Evolutionary conservation across 1,140 invertebrate genomes (phyloP).

Genomic region (Lepidurus packardi): DNA sequence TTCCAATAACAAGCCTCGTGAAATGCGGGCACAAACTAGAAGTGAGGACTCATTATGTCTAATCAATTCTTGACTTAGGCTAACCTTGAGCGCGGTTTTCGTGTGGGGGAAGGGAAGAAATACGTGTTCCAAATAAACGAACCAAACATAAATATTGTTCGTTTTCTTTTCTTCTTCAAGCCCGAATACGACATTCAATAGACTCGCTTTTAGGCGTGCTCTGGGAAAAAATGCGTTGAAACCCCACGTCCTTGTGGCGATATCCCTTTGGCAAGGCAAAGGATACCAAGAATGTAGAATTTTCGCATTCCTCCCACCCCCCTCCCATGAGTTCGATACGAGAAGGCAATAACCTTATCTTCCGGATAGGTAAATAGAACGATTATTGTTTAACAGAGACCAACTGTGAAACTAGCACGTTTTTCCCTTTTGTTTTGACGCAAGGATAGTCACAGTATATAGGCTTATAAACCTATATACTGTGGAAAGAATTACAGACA

Average conservation of each 20-base stretch:
- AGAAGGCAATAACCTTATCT: constrained; percentile 15
- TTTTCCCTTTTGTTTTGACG: neutral
- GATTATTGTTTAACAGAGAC: neutral
- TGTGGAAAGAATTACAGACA: too few relatives aligned
- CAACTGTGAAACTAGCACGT: neutral
- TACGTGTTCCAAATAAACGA: neutral
- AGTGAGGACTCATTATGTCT: neutral
- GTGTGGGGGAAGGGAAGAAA: neutral
- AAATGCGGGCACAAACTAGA: neutral
- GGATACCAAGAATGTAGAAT: neutral
- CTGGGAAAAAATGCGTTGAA: constrained; percentile 9
- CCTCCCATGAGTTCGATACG: neutral
- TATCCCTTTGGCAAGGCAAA: neutral
- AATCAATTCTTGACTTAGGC: neutral
- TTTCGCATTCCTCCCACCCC: neutral
- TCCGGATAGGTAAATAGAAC: neutral
- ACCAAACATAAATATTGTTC: neutral
- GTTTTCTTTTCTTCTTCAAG: neutral
- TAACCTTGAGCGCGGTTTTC: neutral
- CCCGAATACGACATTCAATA: neutral
- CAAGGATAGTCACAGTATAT: too few relatives aligned
- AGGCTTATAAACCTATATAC: too few relatives aligned
- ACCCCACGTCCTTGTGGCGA: neutral
- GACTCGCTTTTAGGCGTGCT: neutral
- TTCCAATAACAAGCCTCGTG: neutral